Base-by-base conservation (phyloP, 2,888 invertebrate species). In the Acleris sparsana region DNA sequence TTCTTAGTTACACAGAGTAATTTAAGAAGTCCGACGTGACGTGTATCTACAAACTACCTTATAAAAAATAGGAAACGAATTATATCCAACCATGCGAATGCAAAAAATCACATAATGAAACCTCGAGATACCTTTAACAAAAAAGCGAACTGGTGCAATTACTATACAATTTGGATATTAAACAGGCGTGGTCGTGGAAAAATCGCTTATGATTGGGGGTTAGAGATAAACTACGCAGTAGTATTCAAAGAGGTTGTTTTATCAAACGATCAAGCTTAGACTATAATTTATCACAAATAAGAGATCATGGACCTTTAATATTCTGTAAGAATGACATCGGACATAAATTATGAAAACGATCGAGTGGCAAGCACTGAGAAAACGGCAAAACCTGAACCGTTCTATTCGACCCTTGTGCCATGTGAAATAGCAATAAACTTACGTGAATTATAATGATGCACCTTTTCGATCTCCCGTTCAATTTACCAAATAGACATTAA, bases 81-180 rank as follows among this genome's bases (percentile, higher is more conserved):
- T 75, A 75, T 67, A 73, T 74, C 73, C 68, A 70, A 69, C 71
- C 73, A 71, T 72, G 73, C 71, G 63, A 67, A 69, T 67, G 68
- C 63, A 68, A 72, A 75, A 73, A 71, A 69, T 69, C 66, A 68
- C 62, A 66, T 72, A 76, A 74, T 72, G 71, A 68, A 74, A 64
- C 71, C 67, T 67, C 66, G 71, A 71, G 70, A 68, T 66, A 51
- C 66, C 60, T 39, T 56, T 16, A 46, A 62, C 71, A 77, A 78
- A 76, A n/a, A 77, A 77, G 60, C 62, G 33, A 53, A 62, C 61
- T 67, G 63, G 71, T 69, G 68, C 67, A 71, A 72, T 69, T 70
- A 75, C 75, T 70, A 69, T 69, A 70, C 72, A 74, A 73, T 74
- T 73, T 71, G 61, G 68, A 59, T 72, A 74, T 74, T 75, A 74